A percentile compares a stretch with the other conserved stretches of the same genome.
Evolutionary conservation across 37 sponge, comb jelly and placozoan species (phyloP).

Genomic region (Haliclona indistincta): DNA sequence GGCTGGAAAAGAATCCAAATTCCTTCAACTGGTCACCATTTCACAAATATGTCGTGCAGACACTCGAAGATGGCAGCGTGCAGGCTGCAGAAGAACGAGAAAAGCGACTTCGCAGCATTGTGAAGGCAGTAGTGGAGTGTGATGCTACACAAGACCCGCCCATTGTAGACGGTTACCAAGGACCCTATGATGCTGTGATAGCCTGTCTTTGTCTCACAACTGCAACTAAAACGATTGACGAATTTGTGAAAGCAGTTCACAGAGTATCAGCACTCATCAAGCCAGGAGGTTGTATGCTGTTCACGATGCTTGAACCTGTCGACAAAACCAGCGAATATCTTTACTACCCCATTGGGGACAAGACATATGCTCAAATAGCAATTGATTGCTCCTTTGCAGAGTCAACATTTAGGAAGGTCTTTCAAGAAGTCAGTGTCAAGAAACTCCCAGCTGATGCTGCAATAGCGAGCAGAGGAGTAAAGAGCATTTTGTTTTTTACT

Average conservation of each 20-base stretch:
- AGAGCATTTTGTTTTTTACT: too few relatives aligned
- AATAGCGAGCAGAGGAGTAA: too few relatives aligned
- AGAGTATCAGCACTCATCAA: slow-evolving; percentile 10
- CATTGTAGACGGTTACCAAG: slow-evolving; percentile 2
- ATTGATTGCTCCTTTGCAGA: too few relatives aligned
- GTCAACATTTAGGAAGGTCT: too few relatives aligned
- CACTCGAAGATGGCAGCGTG: slow-evolving; percentile 33
- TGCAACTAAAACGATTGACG: background rate
- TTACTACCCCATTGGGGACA: too few relatives aligned
- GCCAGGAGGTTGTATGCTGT: too few relatives aligned
- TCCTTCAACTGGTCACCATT: slow-evolving; percentile 23
- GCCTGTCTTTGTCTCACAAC: background rate
- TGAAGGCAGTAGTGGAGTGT: slow-evolving; percentile 44
- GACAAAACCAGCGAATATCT: too few relatives aligned
- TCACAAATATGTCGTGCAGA: slow-evolving; percentile 38
- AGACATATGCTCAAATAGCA: too few relatives aligned
- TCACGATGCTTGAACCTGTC: too few relatives aligned
- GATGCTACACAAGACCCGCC: slow-evolving; percentile 24
- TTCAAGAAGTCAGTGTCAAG: too few relatives aligned
- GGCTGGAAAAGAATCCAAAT: slow-evolving; percentile 19
- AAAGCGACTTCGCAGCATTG: slow-evolving; percentile 2
- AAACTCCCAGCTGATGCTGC: too few relatives aligned
- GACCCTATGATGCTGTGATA: slow-evolving; percentile 24
- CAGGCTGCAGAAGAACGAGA: slow-evolving; percentile 7
- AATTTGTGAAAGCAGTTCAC: background rate